These are phyloP conservation scores for Protobothrops mucrosquamatus DNA, from an alignment of 2,113 vertebrate species.

Conservation along the genomic window DNA sequence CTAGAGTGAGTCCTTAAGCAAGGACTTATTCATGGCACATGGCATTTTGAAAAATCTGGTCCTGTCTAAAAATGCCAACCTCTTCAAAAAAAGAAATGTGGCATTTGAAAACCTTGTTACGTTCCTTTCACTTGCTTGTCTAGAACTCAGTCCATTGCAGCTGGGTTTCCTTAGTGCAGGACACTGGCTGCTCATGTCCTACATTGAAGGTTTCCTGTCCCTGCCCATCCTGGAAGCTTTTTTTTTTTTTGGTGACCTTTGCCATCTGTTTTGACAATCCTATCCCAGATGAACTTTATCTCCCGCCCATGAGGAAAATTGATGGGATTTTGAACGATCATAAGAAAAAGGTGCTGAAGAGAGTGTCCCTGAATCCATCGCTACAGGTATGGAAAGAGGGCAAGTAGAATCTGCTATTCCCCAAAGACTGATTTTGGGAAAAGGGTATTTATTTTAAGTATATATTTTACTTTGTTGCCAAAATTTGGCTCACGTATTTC, in stretches of 20 bases:
- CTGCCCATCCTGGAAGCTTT: background rate
- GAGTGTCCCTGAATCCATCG: slow-evolving; percentile 21
- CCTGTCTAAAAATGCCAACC: background rate
- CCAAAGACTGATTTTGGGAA: background rate
- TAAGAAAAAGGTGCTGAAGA: slow-evolving; percentile 38
- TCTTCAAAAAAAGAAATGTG: background rate
- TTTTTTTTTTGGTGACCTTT: background rate
- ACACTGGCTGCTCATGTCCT: background rate
- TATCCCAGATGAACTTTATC: slow-evolving; percentile 29
- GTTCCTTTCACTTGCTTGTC: background rate
- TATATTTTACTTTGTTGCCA: background rate
- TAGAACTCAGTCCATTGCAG: background rate
- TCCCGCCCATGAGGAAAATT: slow-evolving; percentile 33
- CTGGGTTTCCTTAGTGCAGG: background rate
- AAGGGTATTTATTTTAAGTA: background rate
- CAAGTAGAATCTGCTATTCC: background rate
- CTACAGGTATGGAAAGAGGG: background rate
- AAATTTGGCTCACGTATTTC: background rate
- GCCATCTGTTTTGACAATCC: background rate
- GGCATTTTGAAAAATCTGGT: background rate
- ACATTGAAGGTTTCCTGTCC: background rate
- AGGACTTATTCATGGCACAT: background rate
- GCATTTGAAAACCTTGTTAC: background rate
- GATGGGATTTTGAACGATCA: slow-evolving; percentile 32
- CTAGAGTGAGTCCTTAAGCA: background rate